Evolutionary conservation across 2,797 vertebrate genomes (phyloP), one percentile per base, ranked within the genome.

Genomic region (Streptopelia turtur): DNA sequence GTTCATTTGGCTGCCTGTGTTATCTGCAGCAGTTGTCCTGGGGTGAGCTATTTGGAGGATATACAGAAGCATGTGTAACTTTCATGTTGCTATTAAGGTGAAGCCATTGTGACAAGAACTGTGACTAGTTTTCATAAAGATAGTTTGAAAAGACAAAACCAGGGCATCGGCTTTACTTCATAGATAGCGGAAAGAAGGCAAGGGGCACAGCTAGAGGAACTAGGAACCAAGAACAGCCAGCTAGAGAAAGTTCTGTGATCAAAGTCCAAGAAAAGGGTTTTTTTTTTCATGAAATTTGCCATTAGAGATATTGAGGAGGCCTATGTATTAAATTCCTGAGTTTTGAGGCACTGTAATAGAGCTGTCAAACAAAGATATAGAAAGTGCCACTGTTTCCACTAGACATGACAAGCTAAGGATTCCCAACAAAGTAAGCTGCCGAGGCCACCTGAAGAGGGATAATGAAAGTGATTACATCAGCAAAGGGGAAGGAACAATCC

Each of bases 381-480:
- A 96, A 96, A 94, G 95, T 96, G 94, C 95, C 81, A 90, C 93
- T 94, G 94, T 95, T 96, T 96, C 94, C 91, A 90, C 10, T 63
- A 95, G 94, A 96, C 93, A 95, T 96, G 94, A 96, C 94, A 97
- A 96, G 90, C 93, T 95, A 92, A 97, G 95, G 95, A 96, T 96
- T 97, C 95, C 94, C 94, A 96, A 89, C 95, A 96, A 96, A 97
- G 96, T 94, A 60, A 94, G 94, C 86, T 89, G 74, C n/a, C 17
- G 4, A 59, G 94, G 91, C 95, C 95, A 94, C 96, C 95, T 94
- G 95, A 96, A 93, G 96, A 60, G 94, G 94, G 94, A 96, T 97
- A 96, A 96, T 97, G 94, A 96, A 94, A 96, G 96, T 97, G 94
- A 97, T 96, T 97, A 96, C 94, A 90, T 96, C 96, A 96, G 95